Percentiles rank a stretch among this genome's conserved stretches.
phyloP scores from a whole-genome alignment of 2,888 invertebrate species.

The Strigamia maritima region DNA sequence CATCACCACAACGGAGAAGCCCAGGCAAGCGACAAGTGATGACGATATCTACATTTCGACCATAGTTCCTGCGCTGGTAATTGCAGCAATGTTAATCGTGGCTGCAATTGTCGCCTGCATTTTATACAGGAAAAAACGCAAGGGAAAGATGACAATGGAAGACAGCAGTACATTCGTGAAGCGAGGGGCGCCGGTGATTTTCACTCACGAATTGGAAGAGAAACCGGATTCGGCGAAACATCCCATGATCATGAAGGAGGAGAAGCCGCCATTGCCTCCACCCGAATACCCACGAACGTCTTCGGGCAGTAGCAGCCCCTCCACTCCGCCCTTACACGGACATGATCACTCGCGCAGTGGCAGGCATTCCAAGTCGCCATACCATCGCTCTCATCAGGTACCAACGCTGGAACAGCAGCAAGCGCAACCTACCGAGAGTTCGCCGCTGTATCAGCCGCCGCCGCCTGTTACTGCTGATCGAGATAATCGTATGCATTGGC shows the following conservation, averaged over 20 bases:
- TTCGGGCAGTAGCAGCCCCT: slow-evolving; percentile 56
- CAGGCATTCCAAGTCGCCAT: slow-evolving; percentile 42
- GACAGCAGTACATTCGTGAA: slow-evolving; percentile 62
- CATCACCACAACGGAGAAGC: slow-evolving; percentile 47
- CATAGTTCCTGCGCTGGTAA: slow-evolving; percentile 76
- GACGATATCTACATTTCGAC: slow-evolving; percentile 65
- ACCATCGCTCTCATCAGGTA: slow-evolving; percentile 39
- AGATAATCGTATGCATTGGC: slow-evolving; percentile 66
- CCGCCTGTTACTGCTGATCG: slow-evolving; percentile 75
- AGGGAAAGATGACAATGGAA: slow-evolving; percentile 78
- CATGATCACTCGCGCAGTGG: slow-evolving; percentile 42
- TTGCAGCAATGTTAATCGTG: slow-evolving; percentile 79
- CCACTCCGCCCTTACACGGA: slow-evolving; percentile 44
- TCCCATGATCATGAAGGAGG: slow-evolving; percentile 90
- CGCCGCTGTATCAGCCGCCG: slow-evolving; percentile 86
- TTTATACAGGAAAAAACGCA: slow-evolving; percentile 71
- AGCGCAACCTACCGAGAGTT: slow-evolving; percentile 48
- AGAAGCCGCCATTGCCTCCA: slow-evolving; percentile 86
- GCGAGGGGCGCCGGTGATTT: slow-evolving; percentile 84
- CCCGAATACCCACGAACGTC: slow-evolving; percentile 65
- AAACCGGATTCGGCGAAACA: slow-evolving; percentile 78
- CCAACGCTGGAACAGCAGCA: slow-evolving; percentile 41
- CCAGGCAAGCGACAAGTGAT: slow-evolving; percentile 52
- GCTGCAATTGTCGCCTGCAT: slow-evolving; percentile 85
- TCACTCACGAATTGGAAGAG: slow-evolving; percentile 88